Conservation (phyloP, 2,797 vertebrate genomes). For the Ctenochaetus hawaiiensis region DNA sequence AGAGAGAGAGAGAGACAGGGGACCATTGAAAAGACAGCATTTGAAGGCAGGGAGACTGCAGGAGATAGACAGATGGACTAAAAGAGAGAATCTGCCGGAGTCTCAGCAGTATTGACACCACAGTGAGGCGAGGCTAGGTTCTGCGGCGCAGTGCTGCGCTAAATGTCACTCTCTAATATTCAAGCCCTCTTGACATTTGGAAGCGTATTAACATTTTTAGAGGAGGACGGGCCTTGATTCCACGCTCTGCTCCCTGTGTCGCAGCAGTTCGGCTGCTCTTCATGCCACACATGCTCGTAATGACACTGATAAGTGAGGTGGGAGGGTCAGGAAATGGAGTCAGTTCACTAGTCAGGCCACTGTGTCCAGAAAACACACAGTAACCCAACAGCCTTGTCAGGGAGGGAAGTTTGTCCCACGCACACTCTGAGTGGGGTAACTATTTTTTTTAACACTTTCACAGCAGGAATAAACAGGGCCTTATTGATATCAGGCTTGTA, state of each 20-base stretch:
- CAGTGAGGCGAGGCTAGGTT: constrained; percentile 6
- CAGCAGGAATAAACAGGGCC: not conserved
- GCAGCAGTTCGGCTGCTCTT: not conserved
- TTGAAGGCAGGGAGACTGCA: constrained; percentile 7
- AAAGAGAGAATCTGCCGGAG: constrained; percentile 61
- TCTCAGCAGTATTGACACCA: constrained; percentile 17
- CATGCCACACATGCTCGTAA: constrained; percentile 10
- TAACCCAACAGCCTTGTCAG: not conserved
- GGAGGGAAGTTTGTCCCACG: not conserved
- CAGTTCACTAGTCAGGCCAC: not conserved
- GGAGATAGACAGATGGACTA: constrained; percentile 30
- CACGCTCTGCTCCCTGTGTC: constrained; percentile 26
- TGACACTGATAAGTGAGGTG: constrained; percentile 18
- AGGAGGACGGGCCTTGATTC: constrained; percentile 29
- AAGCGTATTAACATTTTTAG: constrained; percentile 57
- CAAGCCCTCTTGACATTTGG: constrained; percentile 58
- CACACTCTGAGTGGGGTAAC: not conserved
- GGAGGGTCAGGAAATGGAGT: not conserved
- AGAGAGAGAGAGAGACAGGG: not conserved
- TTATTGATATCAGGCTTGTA: not conserved
- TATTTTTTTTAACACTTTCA: not conserved
- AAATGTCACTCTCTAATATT: constrained; percentile 64
- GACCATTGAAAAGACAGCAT: not conserved
- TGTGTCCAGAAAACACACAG: not conserved
- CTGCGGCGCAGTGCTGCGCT: not conserved